These are phyloP conservation scores for Carcina quercana DNA, from an alignment of 2,888 invertebrate genomes.

Conservation along the genomic window DNA sequence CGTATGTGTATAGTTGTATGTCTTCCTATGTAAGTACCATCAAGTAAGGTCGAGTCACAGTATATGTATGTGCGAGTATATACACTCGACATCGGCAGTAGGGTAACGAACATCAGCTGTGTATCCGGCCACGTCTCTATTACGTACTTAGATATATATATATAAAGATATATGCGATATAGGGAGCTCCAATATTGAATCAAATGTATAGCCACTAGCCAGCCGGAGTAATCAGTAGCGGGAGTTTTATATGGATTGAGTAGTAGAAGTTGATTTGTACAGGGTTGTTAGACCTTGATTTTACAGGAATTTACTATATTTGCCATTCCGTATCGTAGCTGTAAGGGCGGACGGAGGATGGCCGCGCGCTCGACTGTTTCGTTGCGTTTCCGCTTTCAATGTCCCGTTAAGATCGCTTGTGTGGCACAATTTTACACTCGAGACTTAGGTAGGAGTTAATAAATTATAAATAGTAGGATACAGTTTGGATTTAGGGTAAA, in stretches of 20 bases:
- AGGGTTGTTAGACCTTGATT: constrained; percentile 50
- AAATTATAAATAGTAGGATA: constrained; percentile 62
- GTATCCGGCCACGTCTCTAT: constrained; percentile 56
- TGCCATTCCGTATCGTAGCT: constrained; percentile 26
- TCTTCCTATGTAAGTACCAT: constrained; percentile 70
- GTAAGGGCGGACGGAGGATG: constrained; percentile 20
- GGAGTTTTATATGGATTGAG: constrained; percentile 51
- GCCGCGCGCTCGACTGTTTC: constrained; percentile 23
- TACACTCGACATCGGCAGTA: constrained; percentile 34
- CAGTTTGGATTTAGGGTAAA: constrained; percentile 33
- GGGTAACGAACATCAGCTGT: constrained; percentile 50
- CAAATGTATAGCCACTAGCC: constrained; percentile 39
- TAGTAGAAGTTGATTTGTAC: constrained; percentile 46
- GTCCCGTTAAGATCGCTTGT: constrained; percentile 53
- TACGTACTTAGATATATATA: constrained; percentile 44
- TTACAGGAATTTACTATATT: constrained; percentile 47
- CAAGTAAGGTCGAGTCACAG: constrained; percentile 41
- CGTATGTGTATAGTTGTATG: constrained; percentile 61
- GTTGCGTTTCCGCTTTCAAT: constrained; percentile 46
- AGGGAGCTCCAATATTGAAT: constrained; percentile 44
- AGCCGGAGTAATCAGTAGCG: constrained; percentile 42
- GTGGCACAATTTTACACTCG: constrained; percentile 68
- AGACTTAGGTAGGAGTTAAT: constrained; percentile 65
- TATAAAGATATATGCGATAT: constrained; percentile 38
- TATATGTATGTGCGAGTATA: constrained; percentile 26